Percentiles rank a stretch among this genome's conserved stretches.
Evolutionary conservation across 2,113 vertebrate genomes (phyloP).

Genomic region (Pica pica): DNA sequence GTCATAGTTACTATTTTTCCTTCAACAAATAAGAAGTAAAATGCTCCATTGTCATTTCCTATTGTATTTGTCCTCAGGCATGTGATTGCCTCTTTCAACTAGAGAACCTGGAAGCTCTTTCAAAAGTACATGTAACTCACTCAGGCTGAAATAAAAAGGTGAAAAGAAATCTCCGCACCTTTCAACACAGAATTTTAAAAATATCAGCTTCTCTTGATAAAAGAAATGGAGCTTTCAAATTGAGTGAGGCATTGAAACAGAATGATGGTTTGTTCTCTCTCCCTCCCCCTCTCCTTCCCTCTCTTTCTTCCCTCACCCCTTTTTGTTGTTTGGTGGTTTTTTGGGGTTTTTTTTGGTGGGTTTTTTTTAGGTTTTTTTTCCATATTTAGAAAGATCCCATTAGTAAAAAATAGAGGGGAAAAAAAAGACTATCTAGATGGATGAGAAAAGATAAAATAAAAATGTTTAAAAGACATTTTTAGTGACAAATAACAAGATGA

Average conservation of each 20-base stretch:
- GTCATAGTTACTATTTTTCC: not conserved
- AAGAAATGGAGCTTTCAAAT: not conserved
- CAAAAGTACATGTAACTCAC: not conserved
- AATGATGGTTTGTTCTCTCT: not conserved
- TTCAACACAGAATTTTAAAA: not conserved
- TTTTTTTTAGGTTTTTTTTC: not conserved
- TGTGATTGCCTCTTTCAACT: not conserved
- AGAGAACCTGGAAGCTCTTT: not conserved
- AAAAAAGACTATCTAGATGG: not conserved
- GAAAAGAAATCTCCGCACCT: not conserved
- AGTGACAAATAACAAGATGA: not conserved
- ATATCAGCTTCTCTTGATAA: not conserved
- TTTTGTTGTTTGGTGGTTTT: not conserved
- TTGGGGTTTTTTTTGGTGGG: fast-evolving
- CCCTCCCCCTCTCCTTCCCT: not conserved
- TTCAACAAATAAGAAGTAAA: not conserved
- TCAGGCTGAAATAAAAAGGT: not conserved
- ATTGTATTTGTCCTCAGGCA: not conserved
- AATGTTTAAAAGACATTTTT: not conserved
- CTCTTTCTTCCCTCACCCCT: not conserved
- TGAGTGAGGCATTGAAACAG: not conserved
- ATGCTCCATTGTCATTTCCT: not conserved
- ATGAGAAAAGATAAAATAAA: not conserved
- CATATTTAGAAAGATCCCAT: not conserved
- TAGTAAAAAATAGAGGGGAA: not conserved